Percentiles rank a stretch among this genome's conserved stretches.
Conservation (phyloP, 2,888 invertebrate genomes). For the Lasioglossum villosulum region DNA sequence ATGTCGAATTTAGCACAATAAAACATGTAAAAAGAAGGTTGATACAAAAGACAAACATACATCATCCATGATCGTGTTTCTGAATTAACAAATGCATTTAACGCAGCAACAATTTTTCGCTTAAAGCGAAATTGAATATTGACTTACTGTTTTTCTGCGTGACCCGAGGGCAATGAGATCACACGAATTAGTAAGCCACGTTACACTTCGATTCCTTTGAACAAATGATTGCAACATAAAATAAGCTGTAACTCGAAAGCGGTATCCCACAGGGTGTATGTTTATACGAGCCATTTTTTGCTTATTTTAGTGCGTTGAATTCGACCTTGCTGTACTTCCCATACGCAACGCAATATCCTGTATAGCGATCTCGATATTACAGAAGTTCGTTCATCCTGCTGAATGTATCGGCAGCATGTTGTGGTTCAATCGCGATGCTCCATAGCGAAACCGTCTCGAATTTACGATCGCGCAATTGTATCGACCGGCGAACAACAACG, state of each 20-base stretch:
- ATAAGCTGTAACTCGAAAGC: neutral
- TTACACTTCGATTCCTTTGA: neutral
- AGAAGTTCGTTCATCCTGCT: slow-evolving; percentile 24
- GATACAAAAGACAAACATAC: neutral
- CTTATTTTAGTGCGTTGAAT: neutral
- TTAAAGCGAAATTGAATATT: neutral
- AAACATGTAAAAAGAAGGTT: neutral
- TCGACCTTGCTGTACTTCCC: neutral
- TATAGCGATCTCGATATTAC: neutral
- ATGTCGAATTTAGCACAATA: neutral
- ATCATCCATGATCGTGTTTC: neutral
- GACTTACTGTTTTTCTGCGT: neutral
- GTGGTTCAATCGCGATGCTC: neutral
- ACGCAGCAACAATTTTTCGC: neutral
- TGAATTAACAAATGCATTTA: neutral
- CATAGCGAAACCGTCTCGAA: slow-evolving; percentile 5
- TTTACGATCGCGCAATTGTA: slow-evolving; percentile 1
- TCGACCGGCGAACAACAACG: slow-evolving; percentile 16
- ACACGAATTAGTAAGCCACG: neutral
- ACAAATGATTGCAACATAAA: neutral
- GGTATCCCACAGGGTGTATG: neutral
- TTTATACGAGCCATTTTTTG: neutral
- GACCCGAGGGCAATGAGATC: neutral
- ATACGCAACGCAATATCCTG: neutral
- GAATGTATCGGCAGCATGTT: neutral